Evolutionary conservation across 2,797 vertebrate species (phyloP).

Genomic region (Xenops minutus): DNA sequence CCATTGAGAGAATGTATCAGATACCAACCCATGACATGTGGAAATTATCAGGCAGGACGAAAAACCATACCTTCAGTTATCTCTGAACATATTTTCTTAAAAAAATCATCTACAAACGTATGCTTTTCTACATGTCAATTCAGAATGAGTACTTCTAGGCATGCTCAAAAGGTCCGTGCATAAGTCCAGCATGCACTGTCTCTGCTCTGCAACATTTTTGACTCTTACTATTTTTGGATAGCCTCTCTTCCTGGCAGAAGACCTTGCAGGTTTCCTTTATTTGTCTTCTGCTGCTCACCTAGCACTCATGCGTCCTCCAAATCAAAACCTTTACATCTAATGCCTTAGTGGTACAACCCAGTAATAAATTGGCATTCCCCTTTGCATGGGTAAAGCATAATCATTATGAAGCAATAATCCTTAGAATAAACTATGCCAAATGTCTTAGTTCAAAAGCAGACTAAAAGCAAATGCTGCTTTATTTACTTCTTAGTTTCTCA

Average conservation of each 20-base stretch:
- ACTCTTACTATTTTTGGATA: background rate
- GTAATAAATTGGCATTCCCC: background rate
- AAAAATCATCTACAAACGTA: background rate
- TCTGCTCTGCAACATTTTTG: background rate
- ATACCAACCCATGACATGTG: fast-evolving
- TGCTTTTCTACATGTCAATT: background rate
- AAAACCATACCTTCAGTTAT: background rate
- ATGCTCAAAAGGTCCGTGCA: background rate
- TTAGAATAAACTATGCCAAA: background rate
- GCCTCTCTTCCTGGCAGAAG: background rate
- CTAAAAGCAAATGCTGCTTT: background rate
- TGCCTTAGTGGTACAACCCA: background rate
- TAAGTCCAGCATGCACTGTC: too few relatives aligned
- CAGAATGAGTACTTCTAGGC: background rate
- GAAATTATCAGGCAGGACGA: background rate
- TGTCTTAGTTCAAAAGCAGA: background rate
- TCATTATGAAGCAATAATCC: background rate
- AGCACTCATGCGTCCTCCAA: background rate
- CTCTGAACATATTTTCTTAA: background rate
- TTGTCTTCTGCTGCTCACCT: background rate
- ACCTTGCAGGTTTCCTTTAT: background rate
- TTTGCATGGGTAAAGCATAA: background rate
- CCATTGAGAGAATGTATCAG: background rate
- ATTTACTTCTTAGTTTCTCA: background rate
- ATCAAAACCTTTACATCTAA: background rate